phyloP scores from a whole-genome alignment of 2,888 invertebrate genomes.

The Drosophila hawaiiensis region DNA sequence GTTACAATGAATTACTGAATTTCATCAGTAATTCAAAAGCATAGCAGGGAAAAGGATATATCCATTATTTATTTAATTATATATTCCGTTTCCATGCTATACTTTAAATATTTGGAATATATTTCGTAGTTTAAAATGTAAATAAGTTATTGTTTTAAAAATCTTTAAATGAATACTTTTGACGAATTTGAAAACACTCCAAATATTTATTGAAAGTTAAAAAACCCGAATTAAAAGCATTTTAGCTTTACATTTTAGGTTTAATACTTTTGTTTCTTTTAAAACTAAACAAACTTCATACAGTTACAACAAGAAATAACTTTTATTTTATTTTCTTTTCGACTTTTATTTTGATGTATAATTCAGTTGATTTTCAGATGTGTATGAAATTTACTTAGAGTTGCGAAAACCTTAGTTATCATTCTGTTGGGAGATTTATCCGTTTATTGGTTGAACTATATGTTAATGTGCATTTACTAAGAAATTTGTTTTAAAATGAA shows the following conservation, averaged over 20 bases:
- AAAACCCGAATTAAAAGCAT: slow-evolving; percentile 13
- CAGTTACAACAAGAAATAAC: neutral
- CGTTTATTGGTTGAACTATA: neutral
- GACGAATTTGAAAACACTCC: slow-evolving; percentile 23
- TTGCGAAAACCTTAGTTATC: slow-evolving; percentile 30
- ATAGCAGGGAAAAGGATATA: slow-evolving; percentile 20
- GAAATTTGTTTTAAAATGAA: neutral
- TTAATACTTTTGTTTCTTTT: slow-evolving; percentile 7
- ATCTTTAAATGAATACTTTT: neutral
- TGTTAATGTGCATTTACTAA: neutral
- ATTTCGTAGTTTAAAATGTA: neutral
- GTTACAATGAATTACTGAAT: slow-evolving; percentile 7
- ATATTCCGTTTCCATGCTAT: slow-evolving; percentile 8
- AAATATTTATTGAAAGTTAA: slow-evolving; percentile 36
- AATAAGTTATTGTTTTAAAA: neutral
- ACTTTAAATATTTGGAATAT: slow-evolving; percentile 38
- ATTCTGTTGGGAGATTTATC: neutral
- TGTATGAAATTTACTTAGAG: slow-evolving; percentile 38
- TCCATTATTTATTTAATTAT: too few relatives aligned
- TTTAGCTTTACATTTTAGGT: neutral
- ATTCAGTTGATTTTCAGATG: neutral
- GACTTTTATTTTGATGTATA: neutral
- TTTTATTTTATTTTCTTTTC: too few relatives aligned
- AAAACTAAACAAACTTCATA: slow-evolving; percentile 22
- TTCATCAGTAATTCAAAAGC: slow-evolving; percentile 14